phyloP scores from a whole-genome alignment of 2,888 invertebrate genomes.

The Melieria picta region DNA sequence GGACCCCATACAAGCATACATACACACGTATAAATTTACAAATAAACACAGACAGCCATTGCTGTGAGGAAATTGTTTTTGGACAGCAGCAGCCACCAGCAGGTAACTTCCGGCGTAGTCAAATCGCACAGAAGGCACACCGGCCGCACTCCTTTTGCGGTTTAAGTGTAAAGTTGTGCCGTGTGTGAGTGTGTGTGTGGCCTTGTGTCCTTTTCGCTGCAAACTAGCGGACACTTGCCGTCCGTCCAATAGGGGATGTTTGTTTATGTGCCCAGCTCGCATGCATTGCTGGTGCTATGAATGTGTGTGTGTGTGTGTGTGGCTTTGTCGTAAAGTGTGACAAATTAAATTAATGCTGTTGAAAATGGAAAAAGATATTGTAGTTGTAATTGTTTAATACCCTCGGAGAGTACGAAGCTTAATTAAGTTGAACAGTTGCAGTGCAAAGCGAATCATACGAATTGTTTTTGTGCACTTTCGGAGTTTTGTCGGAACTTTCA shows the following conservation, averaged over 20 bases:
- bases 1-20: neutral
- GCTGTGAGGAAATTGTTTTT: slow-evolving; percentile 34
- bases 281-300: neutral
- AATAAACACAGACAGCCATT: neutral
- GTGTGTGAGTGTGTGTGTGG: slow-evolving; percentile 9
- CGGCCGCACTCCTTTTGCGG: slow-evolving; percentile 36
- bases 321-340: slow-evolving; percentile 48
- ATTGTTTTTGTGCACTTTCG: no score
- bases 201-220: slow-evolving; percentile 11
- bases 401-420: slow-evolving; percentile 42
- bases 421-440: slow-evolving; percentile 38
- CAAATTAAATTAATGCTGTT: slow-evolving; percentile 50
- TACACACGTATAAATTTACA: neutral
- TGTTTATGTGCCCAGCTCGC: neutral
- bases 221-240: slow-evolving; percentile 17
- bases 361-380: slow-evolving; percentile 47
- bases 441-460: no score
- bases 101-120: slow-evolving; percentile 59
- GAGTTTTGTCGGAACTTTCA: no score
- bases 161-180: slow-evolving; percentile 35
- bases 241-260: slow-evolving; percentile 6
- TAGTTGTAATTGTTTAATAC: slow-evolving; percentile 59
- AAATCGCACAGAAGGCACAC: slow-evolving; percentile 43
- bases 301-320: slow-evolving; percentile 44
- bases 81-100: slow-evolving; percentile 43